These are phyloP conservation scores for Eriocheir sinensis DNA, from an alignment of 1,140 invertebrate species.

Conservation along the genomic window DNA sequence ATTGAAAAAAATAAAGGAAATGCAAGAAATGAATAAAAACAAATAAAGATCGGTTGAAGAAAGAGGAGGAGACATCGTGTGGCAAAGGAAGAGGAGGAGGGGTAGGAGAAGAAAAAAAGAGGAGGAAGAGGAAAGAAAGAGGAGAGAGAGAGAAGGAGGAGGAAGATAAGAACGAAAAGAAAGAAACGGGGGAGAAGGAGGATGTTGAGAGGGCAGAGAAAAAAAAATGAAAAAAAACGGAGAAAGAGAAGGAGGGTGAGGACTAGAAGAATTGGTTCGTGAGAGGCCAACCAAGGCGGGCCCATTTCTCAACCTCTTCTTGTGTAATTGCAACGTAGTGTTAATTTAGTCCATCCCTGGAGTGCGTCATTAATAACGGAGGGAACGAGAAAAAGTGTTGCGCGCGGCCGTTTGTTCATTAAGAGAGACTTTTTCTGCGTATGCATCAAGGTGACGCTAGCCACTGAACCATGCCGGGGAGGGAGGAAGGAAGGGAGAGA, in stretches of 20 bases:
- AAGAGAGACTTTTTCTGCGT: neutral
- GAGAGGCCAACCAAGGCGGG: neutral
- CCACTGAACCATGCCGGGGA: neutral
- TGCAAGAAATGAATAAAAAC: too few relatives aligned
- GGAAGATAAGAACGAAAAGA: too few relatives aligned
- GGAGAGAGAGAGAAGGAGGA: too few relatives aligned
- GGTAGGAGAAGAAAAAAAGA: too few relatives aligned
- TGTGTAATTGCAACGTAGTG: neutral
- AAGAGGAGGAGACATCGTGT: too few relatives aligned
- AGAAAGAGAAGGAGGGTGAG: neutral
- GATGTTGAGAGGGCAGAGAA: too few relatives aligned
- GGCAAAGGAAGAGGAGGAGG: neutral
- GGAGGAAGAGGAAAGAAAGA: neutral
- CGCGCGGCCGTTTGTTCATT: neutral
- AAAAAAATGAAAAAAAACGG: too few relatives aligned
- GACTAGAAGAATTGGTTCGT: too few relatives aligned
- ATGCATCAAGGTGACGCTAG: constrained; percentile 3
- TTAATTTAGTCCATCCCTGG: neutral
- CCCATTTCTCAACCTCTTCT: neutral
- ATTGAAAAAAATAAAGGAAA: too few relatives aligned
- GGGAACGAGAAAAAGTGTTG: neutral
- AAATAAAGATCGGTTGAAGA: too few relatives aligned
- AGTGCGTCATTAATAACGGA: constrained; percentile 25
- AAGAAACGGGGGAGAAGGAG: too few relatives aligned
- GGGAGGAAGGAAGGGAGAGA: constrained; percentile 8